A percentile compares a stretch with the other conserved stretches of the same genome.
These are phyloP conservation scores for Pollachius pollachius DNA, from an alignment of 2,113 vertebrate species.

Conservation along the genomic window DNA sequence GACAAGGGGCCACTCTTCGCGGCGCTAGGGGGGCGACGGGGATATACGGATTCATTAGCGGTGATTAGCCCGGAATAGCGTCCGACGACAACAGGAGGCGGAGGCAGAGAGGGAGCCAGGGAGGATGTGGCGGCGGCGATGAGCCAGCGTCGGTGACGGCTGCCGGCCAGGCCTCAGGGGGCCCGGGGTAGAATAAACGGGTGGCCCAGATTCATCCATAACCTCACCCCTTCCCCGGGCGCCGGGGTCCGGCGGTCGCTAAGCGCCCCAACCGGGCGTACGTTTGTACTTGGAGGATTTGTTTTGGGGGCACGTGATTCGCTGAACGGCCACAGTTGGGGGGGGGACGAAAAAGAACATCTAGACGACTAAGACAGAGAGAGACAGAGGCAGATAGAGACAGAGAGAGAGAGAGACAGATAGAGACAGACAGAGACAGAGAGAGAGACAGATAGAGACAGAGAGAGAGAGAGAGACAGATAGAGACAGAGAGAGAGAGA, in stretches of 20 bases:
- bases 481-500: too few species aligned
- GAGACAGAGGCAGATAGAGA: too few species aligned
- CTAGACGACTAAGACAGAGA: too few species aligned
- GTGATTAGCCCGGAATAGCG: conserved; percentile 64
- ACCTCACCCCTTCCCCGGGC: conserved; percentile 4
- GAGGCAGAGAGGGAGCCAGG: conserved; percentile 19
- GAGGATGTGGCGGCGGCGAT: too few species aligned
- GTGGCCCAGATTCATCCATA: conserved; percentile 31
- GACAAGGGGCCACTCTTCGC: conserved; percentile 48
- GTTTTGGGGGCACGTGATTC: too few species aligned
- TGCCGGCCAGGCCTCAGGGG: background rate
- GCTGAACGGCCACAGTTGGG: background rate
- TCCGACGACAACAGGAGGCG: conserved; percentile 31
- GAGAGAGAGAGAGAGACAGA: too few species aligned
- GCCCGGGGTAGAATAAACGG: conserved; percentile 25
- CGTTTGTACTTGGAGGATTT: too few species aligned
- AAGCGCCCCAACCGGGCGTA: too few species aligned
- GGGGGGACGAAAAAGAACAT: background rate
- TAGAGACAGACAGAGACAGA: too few species aligned
- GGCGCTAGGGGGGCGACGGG: conserved; percentile 63
- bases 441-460: too few species aligned
- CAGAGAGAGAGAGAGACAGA: too few species aligned
- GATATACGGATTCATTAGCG: conserved; percentile 69
- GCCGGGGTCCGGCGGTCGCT: background rate
- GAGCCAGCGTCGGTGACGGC: too few species aligned